Percentiles rank a stretch among this genome's conserved stretches.
Evolutionary conservation across 2,888 invertebrate genomes (phyloP).

Genomic region (Seladonia tumulorum): DNA sequence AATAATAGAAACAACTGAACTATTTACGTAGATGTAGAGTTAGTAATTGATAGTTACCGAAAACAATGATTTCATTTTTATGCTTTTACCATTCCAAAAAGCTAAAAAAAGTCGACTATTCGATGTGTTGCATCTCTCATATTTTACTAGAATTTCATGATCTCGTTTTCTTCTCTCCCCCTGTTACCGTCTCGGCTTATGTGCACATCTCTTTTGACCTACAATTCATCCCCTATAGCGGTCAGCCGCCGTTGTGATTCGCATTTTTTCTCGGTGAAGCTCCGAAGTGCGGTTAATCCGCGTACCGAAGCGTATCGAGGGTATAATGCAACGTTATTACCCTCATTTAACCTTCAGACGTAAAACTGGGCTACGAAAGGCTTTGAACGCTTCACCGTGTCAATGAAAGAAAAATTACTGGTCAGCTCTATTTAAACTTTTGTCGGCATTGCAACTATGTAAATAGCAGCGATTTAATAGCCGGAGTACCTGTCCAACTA

Average conservation of each 20-base stretch:
- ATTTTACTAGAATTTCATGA: constrained; percentile 19
- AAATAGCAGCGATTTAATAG: background rate
- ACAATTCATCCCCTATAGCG: constrained; percentile 44
- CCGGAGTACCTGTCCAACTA: background rate
- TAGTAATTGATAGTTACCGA: background rate
- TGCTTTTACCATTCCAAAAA: background rate
- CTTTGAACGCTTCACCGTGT: background rate
- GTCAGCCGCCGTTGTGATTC: constrained; percentile 1
- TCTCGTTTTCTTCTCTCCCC: constrained; percentile 23
- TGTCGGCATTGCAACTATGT: background rate
- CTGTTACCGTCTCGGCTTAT: background rate
- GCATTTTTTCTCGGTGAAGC: constrained; percentile 47
- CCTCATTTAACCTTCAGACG: constrained; percentile 51
- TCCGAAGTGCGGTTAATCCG: constrained; percentile 39
- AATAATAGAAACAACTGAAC: background rate
- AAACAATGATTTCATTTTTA: background rate
- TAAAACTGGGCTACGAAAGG: constrained; percentile 40
- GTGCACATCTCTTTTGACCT: constrained; percentile 48
- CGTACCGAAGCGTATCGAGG: constrained; percentile 55
- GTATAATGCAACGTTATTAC: constrained; percentile 50
- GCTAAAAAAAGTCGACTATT: background rate
- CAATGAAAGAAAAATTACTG: constrained; percentile 1
- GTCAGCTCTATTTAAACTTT: background rate
- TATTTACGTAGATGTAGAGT: background rate
- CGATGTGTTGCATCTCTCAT: background rate